Base-by-base conservation (phyloP, 2,113 vertebrate species). In the Petrocephalus zakoni region DNA sequence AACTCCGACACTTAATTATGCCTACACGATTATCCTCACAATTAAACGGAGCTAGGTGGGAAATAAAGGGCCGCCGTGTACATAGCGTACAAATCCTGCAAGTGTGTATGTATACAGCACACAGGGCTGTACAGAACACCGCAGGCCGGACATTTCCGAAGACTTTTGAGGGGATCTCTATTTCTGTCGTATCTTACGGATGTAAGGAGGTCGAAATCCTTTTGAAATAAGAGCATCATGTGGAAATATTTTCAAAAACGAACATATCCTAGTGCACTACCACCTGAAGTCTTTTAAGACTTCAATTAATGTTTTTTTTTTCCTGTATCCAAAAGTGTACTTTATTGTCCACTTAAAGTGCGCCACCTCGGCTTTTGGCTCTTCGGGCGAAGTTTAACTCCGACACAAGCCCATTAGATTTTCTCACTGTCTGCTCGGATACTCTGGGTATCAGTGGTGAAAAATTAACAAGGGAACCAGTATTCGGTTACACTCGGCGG, bases 401-500 rank as follows among this genome's bases (percentile, higher is more conserved):
- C 93, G 94, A 90, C 90, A 55, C 47, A 91, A 93, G 87, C 92
- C 94, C 92, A 92, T 94, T 92, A 92, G 91, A 91, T 93, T 92
- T 91, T 92, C 90, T 92, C 90, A 91, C 92, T 89, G 58, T 82
- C 89, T 90, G 90, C 89, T 89, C 90, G 91, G 87, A 94, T 91
- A 94, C 94, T 95, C 94, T 90, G 89, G 94, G 94, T 97, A 96
- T 97, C 95, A 93, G 93, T 96, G 96, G 93, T 96, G 91, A 96
- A 89, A 92, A 93, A 95, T 96, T 93, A 96, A 95, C 95, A 91
- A 94, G 95, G 95, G 95, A 97, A 94, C 93, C 64, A 89, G 94
- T 95, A 95, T 96, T 97, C 94, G 94, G 93, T 98, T 97, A 95
- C 96, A 97, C 51, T 86, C 93, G 91, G 94, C 91, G 91, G 91